Percentiles rank a stretch among this genome's conserved stretches.
Evolutionary conservation across 1,140 invertebrate genomes (phyloP).

Genomic region (Sycobia sp.): DNA sequence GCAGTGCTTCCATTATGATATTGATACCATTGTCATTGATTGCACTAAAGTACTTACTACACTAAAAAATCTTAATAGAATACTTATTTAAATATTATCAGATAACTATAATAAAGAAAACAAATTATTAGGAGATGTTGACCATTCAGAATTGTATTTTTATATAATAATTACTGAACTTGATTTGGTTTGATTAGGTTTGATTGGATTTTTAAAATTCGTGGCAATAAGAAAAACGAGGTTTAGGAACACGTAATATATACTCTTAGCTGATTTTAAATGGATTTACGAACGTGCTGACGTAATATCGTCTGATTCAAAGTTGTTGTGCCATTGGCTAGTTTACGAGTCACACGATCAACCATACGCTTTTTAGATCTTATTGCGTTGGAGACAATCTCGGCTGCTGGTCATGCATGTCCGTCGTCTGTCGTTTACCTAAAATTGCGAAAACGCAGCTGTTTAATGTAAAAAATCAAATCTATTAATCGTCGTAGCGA

Average conservation of each 20-base stretch:
- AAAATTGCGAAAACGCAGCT: conserved; percentile 2
- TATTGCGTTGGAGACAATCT: conserved; percentile 43
- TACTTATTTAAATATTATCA: no score
- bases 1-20: conserved; percentile 53
- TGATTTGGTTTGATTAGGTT: no score
- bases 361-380: conserved; percentile 44
- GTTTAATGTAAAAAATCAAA: conserved; percentile 12
- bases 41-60: no score
- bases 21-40: not conserved
- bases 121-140: no score
- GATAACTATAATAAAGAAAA: no score
- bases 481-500: conserved; percentile 10
- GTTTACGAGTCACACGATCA: conserved; percentile 44
- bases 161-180: no score
- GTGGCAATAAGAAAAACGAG: not conserved
- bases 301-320: conserved; percentile 53
- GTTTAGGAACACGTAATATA: conserved; percentile 4
- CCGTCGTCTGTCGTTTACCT: not conserved
- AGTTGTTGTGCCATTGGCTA: conserved; percentile 43
- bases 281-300: no score
- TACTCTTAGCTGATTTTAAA: no score
- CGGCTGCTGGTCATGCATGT: conserved; percentile 9
- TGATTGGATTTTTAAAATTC: conserved; percentile 7
- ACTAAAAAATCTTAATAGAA: no score
- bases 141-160: no score